Conservation (phyloP, 2,113 vertebrate genomes). For the Microcebus griseorufus region DNA sequence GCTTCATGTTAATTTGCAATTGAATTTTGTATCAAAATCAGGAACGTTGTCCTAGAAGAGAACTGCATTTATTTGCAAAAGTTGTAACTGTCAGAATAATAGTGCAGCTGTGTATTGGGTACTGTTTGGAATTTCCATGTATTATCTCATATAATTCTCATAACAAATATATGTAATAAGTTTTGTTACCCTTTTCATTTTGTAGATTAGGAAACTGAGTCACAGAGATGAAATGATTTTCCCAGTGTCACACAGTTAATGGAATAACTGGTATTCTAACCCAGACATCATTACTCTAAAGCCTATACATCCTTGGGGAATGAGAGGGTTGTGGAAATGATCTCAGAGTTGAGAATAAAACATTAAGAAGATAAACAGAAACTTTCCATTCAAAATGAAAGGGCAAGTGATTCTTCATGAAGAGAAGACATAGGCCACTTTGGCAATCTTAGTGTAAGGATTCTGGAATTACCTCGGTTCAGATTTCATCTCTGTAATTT, state of each 20-base stretch:
- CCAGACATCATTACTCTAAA: background rate
- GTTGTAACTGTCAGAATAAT: background rate
- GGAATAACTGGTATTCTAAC: background rate
- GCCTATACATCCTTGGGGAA: background rate
- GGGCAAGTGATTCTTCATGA: background rate
- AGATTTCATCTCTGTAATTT: background rate
- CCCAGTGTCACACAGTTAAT: background rate
- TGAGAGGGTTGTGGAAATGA: background rate
- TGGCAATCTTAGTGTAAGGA: background rate
- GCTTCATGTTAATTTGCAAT: background rate
- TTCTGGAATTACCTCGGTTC: background rate
- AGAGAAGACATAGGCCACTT: background rate
- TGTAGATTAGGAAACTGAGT: background rate
- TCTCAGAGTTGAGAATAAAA: background rate
- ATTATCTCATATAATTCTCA: background rate
- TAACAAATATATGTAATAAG: background rate
- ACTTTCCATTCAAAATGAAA: background rate
- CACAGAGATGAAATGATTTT: background rate
- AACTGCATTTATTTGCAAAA: background rate
- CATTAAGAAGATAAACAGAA: background rate
- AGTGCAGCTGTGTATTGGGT: background rate
- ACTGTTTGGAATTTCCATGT: background rate
- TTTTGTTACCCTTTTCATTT: background rate
- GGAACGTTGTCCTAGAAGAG: background rate
- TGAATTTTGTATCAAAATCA: constrained; percentile 26